Base-by-base conservation (phyloP, 2,888 invertebrate genomes). In the Notodonta dromedarius region DNA sequence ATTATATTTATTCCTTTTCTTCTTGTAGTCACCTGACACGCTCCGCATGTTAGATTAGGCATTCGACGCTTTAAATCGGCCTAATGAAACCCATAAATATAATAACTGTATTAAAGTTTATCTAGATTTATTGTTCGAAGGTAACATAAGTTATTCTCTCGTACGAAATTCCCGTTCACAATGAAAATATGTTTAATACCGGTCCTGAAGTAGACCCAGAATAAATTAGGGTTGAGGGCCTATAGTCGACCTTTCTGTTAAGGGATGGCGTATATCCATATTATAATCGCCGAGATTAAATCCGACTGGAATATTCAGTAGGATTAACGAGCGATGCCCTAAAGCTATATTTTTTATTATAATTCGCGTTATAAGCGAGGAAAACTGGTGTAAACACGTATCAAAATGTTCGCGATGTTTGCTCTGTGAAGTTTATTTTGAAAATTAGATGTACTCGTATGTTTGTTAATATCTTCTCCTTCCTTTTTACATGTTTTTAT, bases 231-330 rank as follows among this genome's bases (percentile, higher is more conserved):
- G 75, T 67, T 64, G 65, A 59, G 57, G 71, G 58, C 60, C 63
- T 63, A 58, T 72, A 64, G 67, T 68, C 73, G 72, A 72, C 80
- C 80, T 75, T 77, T 70, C 60, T 61, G 66, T 57, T 56, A 67
- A 65, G 61, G 66, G 71, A 71, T 67, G 67, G 71, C 66, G 70
- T 73, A 72, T 73, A 78, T 78, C 76, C 75, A 71, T 76, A 74
- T 76, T 46, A 16, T 50, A 81, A 82, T 83, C 77, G 69, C 71
- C 53, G 64, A 78, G 78, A 84, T 85, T 81, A 79, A 83, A 83
- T 79, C 75, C 74, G 69, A 73, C 73, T 71, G 69, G 71, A 78
- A 82, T 82, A 80, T 82, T 78, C 71, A 67, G 69, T 62, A 59
- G 76, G 73, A 79, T 78, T 74, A 78, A 74, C 73, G 66, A 57